These are phyloP conservation scores for Apteryx mantelli DNA, from an alignment of 2,113 vertebrate genomes.

Conservation along the genomic window DNA sequence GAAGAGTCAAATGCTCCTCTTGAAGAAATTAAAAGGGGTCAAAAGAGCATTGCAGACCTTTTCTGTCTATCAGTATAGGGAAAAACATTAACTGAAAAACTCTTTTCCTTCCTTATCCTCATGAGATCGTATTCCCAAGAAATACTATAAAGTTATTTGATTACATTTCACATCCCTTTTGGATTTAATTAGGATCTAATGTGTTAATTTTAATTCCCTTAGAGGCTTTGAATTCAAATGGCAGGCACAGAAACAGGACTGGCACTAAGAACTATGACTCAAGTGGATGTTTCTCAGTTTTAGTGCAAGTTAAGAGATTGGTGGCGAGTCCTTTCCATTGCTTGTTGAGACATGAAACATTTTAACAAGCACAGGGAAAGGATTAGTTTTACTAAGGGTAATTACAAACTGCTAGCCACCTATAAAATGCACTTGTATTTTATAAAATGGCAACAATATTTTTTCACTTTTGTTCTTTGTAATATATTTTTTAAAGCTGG, in stretches of 20 bases:
- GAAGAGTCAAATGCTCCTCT: slow-evolving; percentile 28
- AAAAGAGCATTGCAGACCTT: slow-evolving; percentile 25
- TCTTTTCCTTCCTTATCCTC: slow-evolving; percentile 25
- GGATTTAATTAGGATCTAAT: slow-evolving; percentile 56
- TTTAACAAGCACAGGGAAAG: slow-evolving; percentile 60
- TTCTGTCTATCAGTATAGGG: background rate
- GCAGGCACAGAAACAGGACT: slow-evolving; percentile 15
- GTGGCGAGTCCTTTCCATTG: background rate
- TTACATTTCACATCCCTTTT: slow-evolving; percentile 60
- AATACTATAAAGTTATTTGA: slow-evolving; percentile 35
- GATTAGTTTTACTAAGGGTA: slow-evolving; percentile 62
- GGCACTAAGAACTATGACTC: slow-evolving; percentile 50
- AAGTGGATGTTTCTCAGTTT: slow-evolving; percentile 7
- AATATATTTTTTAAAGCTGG: background rate
- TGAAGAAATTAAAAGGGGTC: slow-evolving; percentile 53
- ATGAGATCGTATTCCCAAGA: slow-evolving; percentile 51
- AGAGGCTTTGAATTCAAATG: slow-evolving; percentile 32
- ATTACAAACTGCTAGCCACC: slow-evolving; percentile 57
- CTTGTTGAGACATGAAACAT: slow-evolving; percentile 46
- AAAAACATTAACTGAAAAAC: background rate
- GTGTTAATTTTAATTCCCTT: slow-evolving; percentile 58
- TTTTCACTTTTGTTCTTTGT: slow-evolving; percentile 25
- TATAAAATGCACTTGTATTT: slow-evolving; percentile 50
- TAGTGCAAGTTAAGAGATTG: slow-evolving; percentile 6
- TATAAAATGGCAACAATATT: slow-evolving; percentile 44